Conservation (phyloP, 2,797 vertebrate species). For the Liparis tanakae region DNA sequence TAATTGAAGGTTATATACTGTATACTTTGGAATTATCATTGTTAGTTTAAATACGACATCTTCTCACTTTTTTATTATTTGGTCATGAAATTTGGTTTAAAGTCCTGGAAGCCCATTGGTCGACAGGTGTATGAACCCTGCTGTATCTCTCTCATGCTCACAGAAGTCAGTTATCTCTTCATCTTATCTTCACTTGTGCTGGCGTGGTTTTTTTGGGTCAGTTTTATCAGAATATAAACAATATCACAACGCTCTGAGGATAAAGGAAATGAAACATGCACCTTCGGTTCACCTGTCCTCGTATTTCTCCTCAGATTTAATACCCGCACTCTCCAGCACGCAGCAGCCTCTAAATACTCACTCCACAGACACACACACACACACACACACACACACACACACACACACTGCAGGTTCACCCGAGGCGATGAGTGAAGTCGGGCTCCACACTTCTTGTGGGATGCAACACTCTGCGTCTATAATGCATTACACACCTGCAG, state of each 20-base stretch:
- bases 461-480: neutral
- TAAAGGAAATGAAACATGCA: neutral
- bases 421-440: neutral
- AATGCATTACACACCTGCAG: neutral
- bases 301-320: neutral
- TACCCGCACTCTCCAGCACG: neutral
- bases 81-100: no score
- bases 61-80: no score
- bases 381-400: neutral
- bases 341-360: neutral
- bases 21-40: no score
- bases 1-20: no score
- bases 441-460: neutral
- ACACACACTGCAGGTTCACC: neutral
- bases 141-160: no score
- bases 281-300: neutral
- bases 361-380: neutral
- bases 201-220: neutral
- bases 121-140: no score
- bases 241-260: neutral
- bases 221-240: conserved; percentile 14
- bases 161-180: no score
- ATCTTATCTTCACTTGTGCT: neutral
- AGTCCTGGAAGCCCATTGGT: no score
- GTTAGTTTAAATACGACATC: no score